phyloP scores from a whole-genome alignment of 1,140 invertebrate species.

The Adelges cooleyi region DNA sequence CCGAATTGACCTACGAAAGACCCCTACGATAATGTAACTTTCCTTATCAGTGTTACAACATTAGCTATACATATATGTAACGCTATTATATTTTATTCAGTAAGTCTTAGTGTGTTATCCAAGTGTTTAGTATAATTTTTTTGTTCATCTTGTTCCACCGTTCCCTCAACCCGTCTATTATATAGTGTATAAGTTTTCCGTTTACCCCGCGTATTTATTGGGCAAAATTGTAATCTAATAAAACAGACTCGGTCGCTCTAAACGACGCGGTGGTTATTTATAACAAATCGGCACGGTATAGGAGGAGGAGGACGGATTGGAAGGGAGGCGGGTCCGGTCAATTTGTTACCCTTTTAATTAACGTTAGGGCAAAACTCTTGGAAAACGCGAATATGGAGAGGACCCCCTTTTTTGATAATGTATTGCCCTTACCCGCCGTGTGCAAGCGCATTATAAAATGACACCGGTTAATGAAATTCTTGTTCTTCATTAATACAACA shows the following conservation, averaged over 20 bases:
- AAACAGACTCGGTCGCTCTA: background rate
- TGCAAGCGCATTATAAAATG: conserved; percentile 17
- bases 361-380: conserved; percentile 16
- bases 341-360: conserved; percentile 28
- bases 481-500: conserved; percentile 28
- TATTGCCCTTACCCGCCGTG: background rate
- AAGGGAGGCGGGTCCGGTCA: conserved; percentile 7
- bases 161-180: no score
- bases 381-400: conserved; percentile 19
- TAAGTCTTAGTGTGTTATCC: no score
- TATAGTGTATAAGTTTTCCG: no score
- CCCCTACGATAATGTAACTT: no score
- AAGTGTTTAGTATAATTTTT: no score
- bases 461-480: conserved; percentile 29
- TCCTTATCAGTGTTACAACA: no score
- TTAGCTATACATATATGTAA: no score
- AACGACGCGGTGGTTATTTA: conserved; percentile 14
- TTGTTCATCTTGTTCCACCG: no score
- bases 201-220: no score
- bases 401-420: conserved; percentile 27
- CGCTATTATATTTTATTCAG: no score
- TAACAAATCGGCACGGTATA: background rate
- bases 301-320: background rate
- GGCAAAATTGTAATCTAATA: conserved; percentile 24
- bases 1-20: no score